Percentiles rank a stretch among this genome's conserved stretches.
Evolutionary conservation across 2,888 invertebrate species (phyloP).

Genomic region (Caenorhabditis plicata): DNA sequence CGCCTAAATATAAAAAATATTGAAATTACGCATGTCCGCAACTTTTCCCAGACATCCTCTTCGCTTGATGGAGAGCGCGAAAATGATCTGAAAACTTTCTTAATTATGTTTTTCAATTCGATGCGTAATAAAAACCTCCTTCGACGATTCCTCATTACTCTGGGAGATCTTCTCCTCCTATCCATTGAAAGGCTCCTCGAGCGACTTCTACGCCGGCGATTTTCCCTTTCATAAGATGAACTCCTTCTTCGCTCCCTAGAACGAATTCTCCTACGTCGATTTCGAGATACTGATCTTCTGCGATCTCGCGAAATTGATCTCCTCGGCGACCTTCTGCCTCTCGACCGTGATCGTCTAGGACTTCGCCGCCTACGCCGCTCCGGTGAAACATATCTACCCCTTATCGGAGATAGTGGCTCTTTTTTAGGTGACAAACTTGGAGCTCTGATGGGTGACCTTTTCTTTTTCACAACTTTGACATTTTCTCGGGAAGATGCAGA

Average conservation of each 20-base stretch:
- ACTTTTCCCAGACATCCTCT: too few relatives aligned
- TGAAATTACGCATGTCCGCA: constrained; percentile 6
- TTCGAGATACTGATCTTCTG: constrained; percentile 2
- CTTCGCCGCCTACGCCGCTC: neutral
- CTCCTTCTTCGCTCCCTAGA: neutral
- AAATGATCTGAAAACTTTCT: too few relatives aligned
- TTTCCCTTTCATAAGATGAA: too few relatives aligned
- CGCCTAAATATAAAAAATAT: constrained; percentile 21
- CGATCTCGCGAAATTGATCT: constrained; percentile 6
- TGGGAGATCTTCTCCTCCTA: neutral
- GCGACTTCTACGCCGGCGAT: neutral
- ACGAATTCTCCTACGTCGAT: neutral
- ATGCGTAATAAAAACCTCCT: too few relatives aligned
- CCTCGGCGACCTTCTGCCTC: constrained; percentile 6
- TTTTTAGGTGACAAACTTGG: neutral
- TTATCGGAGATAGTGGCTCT: neutral
- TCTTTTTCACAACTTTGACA: too few relatives aligned
- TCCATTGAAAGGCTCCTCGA: neutral
- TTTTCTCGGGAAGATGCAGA: too few relatives aligned
- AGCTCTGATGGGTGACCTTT: neutral
- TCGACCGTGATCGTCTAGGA: neutral
- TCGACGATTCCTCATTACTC: neutral
- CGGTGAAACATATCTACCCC: neutral
- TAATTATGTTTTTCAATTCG: too few relatives aligned
- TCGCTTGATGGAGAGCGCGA: too few relatives aligned